Percentiles rank a stretch among this genome's conserved stretches.
Evolutionary conservation across 1,140 invertebrate genomes (phyloP).

Genomic region (Lepidurus arcticus): DNA sequence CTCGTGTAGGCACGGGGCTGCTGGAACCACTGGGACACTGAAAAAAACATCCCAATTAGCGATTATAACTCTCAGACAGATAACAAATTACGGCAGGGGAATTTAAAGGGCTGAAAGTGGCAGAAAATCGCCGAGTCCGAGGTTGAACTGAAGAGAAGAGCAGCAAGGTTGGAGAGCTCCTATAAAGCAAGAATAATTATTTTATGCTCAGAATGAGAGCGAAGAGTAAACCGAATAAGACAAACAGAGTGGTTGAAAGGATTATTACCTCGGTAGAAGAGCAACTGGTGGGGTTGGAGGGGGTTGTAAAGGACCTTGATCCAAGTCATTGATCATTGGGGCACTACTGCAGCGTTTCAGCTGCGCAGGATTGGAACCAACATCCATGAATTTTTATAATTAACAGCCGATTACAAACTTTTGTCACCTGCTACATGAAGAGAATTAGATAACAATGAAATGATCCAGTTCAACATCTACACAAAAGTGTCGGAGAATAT

Average conservation of each 20-base stretch:
- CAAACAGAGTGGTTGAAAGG: neutral
- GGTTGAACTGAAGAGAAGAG: conserved; percentile 42
- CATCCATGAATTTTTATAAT: conserved; percentile 22
- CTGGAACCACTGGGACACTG: conserved; percentile 50
- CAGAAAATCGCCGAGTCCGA: conserved; percentile 70
- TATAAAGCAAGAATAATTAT: neutral
- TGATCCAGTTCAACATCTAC: neutral
- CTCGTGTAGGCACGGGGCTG: conserved; percentile 63
- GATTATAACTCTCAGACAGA: conserved; percentile 36
- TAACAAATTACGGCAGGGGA: conserved; percentile 48
- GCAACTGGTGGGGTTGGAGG: conserved; percentile 42
- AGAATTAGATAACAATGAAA: neutral
- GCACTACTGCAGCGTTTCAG: conserved; percentile 75
- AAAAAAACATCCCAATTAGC: conserved; percentile 34
- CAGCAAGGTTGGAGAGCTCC: conserved; percentile 32
- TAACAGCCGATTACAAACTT: neutral
- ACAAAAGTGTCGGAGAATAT: neutral
- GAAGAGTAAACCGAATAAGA: neutral
- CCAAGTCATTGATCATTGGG: conserved; percentile 70
- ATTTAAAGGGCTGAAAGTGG: conserved; percentile 65
- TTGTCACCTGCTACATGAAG: neutral
- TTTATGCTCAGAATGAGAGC: neutral
- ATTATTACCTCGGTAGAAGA: conserved; percentile 22
- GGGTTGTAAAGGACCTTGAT: conserved; percentile 46
- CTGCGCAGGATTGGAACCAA: conserved; percentile 41